Percentiles rank a stretch among this genome's conserved stretches.
These are phyloP conservation scores for Patella caerulea DNA, from an alignment of 2,888 invertebrate species.

Conservation along the genomic window DNA sequence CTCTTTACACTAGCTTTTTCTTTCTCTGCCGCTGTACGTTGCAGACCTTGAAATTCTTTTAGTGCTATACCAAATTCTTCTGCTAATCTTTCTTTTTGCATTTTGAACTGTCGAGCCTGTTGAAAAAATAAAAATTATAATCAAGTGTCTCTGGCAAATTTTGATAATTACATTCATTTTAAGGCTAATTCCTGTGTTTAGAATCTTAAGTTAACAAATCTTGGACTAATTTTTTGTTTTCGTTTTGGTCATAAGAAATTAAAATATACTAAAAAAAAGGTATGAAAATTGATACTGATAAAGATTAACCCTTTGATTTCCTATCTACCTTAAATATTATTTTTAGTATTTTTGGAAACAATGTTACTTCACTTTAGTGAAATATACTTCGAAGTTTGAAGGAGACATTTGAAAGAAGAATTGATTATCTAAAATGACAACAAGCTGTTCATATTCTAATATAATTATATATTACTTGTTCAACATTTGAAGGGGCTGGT, in stretches of 20 bases:
- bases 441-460: too few relatives aligned
- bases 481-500: constrained; percentile 52
- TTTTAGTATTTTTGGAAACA: too few relatives aligned
- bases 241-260: background rate
- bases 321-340: too few relatives aligned
- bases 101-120: constrained; percentile 83
- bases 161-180: too few relatives aligned
- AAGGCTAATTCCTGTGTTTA: too few relatives aligned
- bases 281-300: too few relatives aligned
- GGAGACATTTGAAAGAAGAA: too few relatives aligned
- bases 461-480: constrained; percentile 39
- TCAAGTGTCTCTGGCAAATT: background rate
- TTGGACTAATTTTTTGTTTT: background rate
- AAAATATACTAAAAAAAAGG: too few relatives aligned
- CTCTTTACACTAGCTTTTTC: constrained; percentile 88
- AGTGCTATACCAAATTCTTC: constrained; percentile 92
- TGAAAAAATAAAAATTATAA: constrained; percentile 1
- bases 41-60: constrained; percentile 86
- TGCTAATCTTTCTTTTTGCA: constrained; percentile 89
- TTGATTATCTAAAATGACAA: too few relatives aligned
- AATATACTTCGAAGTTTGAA: too few relatives aligned
- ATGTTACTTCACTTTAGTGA: too few relatives aligned
- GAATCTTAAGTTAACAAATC: background rate
- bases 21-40: constrained; percentile 89
- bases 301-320: too few relatives aligned